phyloP scores from a whole-genome alignment of 2,113 vertebrate species.

The Oceanodroma tethys region DNA sequence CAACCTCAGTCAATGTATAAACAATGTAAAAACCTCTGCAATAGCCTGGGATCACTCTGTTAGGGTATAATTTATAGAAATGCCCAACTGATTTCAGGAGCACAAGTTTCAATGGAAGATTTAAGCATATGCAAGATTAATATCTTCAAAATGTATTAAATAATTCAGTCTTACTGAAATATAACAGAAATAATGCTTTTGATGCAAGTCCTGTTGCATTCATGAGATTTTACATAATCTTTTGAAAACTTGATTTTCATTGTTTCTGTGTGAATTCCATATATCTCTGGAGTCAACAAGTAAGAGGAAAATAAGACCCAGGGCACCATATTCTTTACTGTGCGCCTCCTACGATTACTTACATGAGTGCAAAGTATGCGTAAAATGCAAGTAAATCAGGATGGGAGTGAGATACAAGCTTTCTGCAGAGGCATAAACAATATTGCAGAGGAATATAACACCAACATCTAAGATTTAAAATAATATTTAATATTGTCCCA shows the following conservation, averaged over 20 bases:
- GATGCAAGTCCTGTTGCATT: neutral
- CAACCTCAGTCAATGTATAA: neutral
- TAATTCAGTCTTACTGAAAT: neutral
- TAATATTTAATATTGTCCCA: neutral
- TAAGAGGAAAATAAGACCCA: neutral
- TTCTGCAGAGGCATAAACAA: neutral
- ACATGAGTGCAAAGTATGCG: neutral
- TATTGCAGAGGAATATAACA: neutral
- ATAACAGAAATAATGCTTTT: neutral
- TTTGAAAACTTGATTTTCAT: neutral
- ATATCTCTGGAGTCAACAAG: neutral
- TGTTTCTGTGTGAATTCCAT: neutral
- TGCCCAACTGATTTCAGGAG: neutral
- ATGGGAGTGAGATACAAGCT: neutral
- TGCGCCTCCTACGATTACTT: neutral
- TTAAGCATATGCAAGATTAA: neutral
- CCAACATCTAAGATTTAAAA: neutral
- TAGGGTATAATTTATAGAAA: neutral
- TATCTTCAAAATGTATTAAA: neutral
- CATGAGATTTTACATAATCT: neutral
- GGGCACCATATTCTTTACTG: neutral
- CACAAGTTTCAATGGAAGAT: neutral
- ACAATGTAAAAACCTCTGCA: neutral
- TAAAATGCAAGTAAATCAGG: neutral
- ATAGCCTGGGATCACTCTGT: neutral